Evolutionary conservation across 2,113 vertebrate species (phyloP).

Genomic region (Saiga tatarica): DNA sequence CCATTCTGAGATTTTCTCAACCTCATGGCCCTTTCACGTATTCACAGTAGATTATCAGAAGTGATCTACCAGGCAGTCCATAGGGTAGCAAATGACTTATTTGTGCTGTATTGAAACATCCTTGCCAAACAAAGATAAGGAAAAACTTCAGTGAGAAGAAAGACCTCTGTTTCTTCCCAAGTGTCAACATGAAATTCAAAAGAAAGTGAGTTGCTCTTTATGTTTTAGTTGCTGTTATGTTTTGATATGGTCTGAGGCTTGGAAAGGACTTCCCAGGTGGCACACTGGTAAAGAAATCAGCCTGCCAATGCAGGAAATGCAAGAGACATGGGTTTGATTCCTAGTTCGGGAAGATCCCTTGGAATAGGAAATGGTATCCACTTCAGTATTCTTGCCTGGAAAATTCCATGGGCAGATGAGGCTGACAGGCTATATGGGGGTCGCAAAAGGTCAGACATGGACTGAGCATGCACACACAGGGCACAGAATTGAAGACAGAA

Average conservation of each 20-base stretch:
- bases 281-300: not conserved
- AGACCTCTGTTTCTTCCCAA: not conserved
- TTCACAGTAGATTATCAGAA: not conserved
- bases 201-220: not conserved
- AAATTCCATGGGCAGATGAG: not conserved
- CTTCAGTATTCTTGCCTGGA: not conserved
- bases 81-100: not conserved
- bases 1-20: not conserved
- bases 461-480: not conserved
- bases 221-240: not conserved
- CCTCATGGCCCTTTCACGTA: not conserved
- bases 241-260: not conserved
- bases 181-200: not conserved
- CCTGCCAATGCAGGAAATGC: not conserved
- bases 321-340: not conserved
- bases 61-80: not conserved
- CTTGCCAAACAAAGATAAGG: not conserved
- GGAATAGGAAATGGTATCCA: not conserved
- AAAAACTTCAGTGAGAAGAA: not conserved
- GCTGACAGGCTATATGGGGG: not conserved
- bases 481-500: not conserved
- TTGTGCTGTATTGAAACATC: not conserved
- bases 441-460: fast-evolving
- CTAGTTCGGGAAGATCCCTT: not conserved
- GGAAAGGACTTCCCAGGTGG: not conserved